phyloP scores from a whole-genome alignment of 2,797 vertebrate genomes.

The Tragelaphus eurycerus region DNA sequence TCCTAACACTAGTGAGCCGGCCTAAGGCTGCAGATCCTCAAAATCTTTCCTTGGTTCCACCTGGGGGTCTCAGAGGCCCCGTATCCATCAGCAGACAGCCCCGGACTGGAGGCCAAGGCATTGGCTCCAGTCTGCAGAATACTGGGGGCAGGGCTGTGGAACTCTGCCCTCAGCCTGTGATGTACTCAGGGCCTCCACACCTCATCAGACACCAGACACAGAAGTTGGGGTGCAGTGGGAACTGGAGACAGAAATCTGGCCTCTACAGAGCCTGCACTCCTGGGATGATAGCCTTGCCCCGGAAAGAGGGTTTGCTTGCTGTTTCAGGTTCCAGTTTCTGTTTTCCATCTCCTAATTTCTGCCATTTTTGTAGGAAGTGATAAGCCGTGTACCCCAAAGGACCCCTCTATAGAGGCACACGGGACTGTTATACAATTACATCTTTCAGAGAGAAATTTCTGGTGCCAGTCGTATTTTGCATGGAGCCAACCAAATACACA shows the following conservation, averaged over 20 bases:
- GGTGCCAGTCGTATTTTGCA: background rate
- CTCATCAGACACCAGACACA: background rate
- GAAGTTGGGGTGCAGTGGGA: background rate
- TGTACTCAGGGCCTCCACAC: background rate
- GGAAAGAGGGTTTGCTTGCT: background rate
- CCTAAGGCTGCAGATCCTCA: background rate
- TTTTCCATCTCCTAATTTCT: background rate
- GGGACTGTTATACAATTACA: background rate
- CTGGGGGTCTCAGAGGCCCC: background rate
- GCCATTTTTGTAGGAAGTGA: background rate
- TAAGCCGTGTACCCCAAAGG: background rate
- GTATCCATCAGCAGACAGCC: too few species aligned
- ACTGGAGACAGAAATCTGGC: background rate
- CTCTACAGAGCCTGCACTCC: background rate
- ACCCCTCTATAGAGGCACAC: background rate
- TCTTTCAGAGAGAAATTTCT: background rate
- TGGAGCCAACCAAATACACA: background rate
- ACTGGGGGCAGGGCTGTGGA: fast-evolving
- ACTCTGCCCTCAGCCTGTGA: background rate
- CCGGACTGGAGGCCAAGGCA: background rate
- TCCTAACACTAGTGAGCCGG: background rate
- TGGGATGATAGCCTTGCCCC: background rate
- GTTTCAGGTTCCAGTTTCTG: background rate
- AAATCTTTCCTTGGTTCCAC: background rate
- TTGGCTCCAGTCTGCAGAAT: background rate